Evolutionary conservation across 2,797 vertebrate genomes (phyloP).

Genomic region (Chaetodon trifasciatus): DNA sequence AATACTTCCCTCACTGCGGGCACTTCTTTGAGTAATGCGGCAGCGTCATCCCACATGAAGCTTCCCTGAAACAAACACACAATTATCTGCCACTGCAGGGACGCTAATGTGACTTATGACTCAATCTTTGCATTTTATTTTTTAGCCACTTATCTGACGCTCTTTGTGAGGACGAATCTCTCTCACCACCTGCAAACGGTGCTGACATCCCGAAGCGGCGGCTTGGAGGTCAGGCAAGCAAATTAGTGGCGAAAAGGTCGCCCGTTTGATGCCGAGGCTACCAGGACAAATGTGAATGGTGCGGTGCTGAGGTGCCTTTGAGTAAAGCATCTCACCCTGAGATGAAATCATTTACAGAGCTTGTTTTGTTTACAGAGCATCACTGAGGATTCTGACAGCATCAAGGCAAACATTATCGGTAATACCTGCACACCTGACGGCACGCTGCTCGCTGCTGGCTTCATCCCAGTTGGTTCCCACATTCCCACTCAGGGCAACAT

Average conservation of each 20-base stretch:
- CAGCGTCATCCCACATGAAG: background rate
- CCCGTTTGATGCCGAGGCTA: background rate
- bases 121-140: background rate
- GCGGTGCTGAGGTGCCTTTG: background rate
- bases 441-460: constrained; percentile 21
- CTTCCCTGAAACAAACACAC: background rate
- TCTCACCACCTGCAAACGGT: background rate
- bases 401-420: background rate
- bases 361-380: background rate
- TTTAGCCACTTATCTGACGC: background rate
- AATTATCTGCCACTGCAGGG: background rate
- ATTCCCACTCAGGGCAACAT: constrained; percentile 46
- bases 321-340: background rate
- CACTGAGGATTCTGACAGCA: constrained; percentile 3
- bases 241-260: background rate
- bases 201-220: too few species aligned
- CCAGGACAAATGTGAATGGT: background rate
- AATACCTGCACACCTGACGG: constrained; percentile 23
- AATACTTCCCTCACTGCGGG: background rate
- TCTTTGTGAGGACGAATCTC: background rate
- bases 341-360: background rate
- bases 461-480: constrained; percentile 27
- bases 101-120: background rate
- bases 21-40: background rate
- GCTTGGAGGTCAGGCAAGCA: background rate